Conservation (phyloP, 2,113 vertebrate species). For the Acrocephalus kingi region DNA sequence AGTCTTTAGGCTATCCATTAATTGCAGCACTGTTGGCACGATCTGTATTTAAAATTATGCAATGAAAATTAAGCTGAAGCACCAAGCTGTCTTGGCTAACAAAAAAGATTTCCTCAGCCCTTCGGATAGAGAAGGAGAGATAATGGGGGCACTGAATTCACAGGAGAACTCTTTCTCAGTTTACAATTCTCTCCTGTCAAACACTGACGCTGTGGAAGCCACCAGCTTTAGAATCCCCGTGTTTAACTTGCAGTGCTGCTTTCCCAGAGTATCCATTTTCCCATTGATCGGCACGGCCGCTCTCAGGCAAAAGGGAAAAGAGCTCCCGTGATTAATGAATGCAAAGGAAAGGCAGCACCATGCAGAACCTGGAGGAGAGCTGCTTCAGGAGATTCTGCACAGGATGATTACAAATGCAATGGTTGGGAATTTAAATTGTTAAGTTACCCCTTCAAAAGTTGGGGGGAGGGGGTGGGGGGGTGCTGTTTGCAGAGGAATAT, state of each 20-base stretch:
- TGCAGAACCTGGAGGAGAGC: neutral
- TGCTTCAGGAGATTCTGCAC: neutral
- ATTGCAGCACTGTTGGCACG: constrained; percentile 78
- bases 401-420: neutral
- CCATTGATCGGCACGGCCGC: neutral
- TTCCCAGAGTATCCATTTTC: constrained; percentile 47
- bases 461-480: neutral
- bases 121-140: constrained; percentile 57
- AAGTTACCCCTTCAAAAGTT: neutral
- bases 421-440: neutral
- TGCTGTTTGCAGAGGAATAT: neutral
- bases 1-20: constrained; percentile 84
- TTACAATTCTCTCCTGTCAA: constrained; percentile 11
- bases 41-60: constrained; percentile 80
- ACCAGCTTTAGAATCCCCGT: neutral
- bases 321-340: constrained; percentile 15
- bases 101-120: constrained; percentile 64
- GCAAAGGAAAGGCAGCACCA: constrained; percentile 2
- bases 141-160: constrained; percentile 65
- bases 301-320: constrained; percentile 26
- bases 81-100: constrained; percentile 72
- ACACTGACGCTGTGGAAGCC: neutral
- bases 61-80: constrained; percentile 76
- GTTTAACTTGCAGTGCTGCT: constrained; percentile 13
- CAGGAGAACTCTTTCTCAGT: constrained; percentile 50